A percentile compares a stretch with the other conserved stretches of the same genome.
Conservation (phyloP, 1,140 invertebrate species). For the Phocides pigmalion region DNA sequence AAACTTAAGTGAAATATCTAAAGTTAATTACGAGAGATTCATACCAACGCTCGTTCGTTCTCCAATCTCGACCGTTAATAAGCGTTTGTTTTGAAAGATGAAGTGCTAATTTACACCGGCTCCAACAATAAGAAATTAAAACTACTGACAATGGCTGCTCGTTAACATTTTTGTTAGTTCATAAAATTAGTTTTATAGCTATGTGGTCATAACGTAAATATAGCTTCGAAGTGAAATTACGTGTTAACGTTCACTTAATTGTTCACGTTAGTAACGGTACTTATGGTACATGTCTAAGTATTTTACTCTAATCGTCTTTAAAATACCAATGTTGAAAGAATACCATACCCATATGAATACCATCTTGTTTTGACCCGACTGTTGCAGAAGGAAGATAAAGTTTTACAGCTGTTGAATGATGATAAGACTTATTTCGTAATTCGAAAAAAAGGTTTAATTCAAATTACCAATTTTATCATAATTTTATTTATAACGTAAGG, state of each 20-base stretch:
- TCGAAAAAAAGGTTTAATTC: no score
- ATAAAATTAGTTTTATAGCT: constrained; percentile 9
- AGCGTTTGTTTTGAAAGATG: constrained; percentile 39
- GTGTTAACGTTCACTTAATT: not conserved
- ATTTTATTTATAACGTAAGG: no score
- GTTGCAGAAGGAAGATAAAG: no score
- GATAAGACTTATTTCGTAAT: no score
- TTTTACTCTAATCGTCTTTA: no score
- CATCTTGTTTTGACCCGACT: no score
- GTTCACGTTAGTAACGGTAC: no score
- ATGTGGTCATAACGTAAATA: constrained; percentile 1
- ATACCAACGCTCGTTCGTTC: not conserved
- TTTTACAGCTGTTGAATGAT: no score
- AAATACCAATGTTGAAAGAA: no score
- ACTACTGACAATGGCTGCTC: constrained; percentile 31
- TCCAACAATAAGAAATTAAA: constrained; percentile 39
- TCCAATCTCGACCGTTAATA: constrained; percentile 25
- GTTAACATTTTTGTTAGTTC: constrained; percentile 40
- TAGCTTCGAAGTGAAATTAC: not conserved
- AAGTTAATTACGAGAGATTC: constrained; percentile 29
- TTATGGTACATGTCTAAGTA: no score
- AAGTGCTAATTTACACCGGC: constrained; percentile 35
- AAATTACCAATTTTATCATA: no score
- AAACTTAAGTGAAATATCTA: constrained; percentile 2
- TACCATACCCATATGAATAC: no score